Percentiles rank a stretch among this genome's conserved stretches.
These are phyloP conservation scores for Eledona agricola DNA, from an alignment of 2,888 invertebrate species.

Conservation along the genomic window DNA sequence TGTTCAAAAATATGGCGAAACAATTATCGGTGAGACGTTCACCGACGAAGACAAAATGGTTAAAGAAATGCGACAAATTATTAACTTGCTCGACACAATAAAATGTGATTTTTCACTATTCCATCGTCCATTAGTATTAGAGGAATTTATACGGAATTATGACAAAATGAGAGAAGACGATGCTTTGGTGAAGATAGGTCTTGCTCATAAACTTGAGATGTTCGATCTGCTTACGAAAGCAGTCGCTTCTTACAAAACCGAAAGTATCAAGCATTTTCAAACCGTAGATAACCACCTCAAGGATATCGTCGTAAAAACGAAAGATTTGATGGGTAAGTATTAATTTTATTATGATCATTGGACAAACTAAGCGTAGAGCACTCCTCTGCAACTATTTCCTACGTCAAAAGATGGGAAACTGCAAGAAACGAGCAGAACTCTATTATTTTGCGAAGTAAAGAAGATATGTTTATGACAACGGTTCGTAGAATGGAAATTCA, in stretches of 20 bases:
- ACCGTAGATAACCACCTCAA: background rate
- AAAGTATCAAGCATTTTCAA: background rate
- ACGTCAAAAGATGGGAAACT: constrained; percentile 50
- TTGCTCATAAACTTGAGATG: background rate
- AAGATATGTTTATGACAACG: constrained; percentile 36
- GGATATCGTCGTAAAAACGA: background rate
- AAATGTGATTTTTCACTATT: too few relatives aligned
- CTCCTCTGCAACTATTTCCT: constrained; percentile 16
- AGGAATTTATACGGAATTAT: background rate
- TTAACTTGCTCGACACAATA: too few relatives aligned
- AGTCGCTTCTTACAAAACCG: background rate
- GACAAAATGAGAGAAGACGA: constrained; percentile 21
- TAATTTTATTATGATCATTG: constrained; percentile 1
- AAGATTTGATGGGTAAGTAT: constrained; percentile 4
- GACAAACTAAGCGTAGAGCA: constrained; percentile 1
- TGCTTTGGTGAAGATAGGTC: background rate
- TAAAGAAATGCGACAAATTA: too few relatives aligned
- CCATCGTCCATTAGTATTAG: too few relatives aligned
- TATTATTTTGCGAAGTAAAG: constrained; percentile 44
- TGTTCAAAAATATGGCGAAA: too few relatives aligned
- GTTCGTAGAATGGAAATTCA: too few relatives aligned
- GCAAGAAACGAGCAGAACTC: constrained; percentile 50
- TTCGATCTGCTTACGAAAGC: constrained; percentile 3
- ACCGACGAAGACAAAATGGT: too few relatives aligned
- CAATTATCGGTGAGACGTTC: too few relatives aligned